These are phyloP conservation scores for Phalangium opilio DNA, from an alignment of 2,888 invertebrate species.

Conservation along the genomic window DNA sequence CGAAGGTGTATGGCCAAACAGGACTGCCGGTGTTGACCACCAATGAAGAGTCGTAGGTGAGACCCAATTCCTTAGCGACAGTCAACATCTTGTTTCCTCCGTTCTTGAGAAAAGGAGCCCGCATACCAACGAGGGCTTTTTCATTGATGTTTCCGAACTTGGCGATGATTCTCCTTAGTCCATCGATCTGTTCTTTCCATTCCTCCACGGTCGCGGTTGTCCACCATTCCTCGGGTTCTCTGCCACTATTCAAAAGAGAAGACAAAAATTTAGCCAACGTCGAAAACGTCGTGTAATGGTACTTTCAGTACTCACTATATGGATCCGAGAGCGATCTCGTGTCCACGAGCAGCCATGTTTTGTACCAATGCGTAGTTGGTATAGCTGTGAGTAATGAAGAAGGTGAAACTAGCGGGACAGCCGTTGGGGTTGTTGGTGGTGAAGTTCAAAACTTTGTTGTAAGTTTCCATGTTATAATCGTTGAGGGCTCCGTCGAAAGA, in stretches of 20 bases:
- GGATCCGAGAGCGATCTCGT: not conserved
- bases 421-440: slow-evolving; percentile 74
- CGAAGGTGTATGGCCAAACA: slow-evolving; percentile 80
- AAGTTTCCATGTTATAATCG: slow-evolving; percentile 74
- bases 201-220: slow-evolving; percentile 66
- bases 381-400: not conserved
- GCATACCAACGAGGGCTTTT: slow-evolving; percentile 58
- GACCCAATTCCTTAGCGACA: slow-evolving; percentile 83
- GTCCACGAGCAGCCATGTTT: not conserved
- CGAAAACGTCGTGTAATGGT: too few relatives aligned
- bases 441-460: slow-evolving; percentile 64
- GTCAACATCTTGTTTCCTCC: slow-evolving; percentile 81
- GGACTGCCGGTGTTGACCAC: slow-evolving; percentile 64
- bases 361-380: not conserved
- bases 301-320: not conserved
- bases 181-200: slow-evolving; percentile 83
- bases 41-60: slow-evolving; percentile 73
- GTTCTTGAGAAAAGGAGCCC: slow-evolving; percentile 65
- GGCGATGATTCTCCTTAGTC: slow-evolving; percentile 68
- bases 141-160: slow-evolving; percentile 60
- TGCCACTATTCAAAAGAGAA: slow-evolving; percentile 41
- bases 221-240: slow-evolving; percentile 61
- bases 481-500: slow-evolving; percentile 89
- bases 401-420: slow-evolving; percentile 43
- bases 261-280: slow-evolving; percentile 4